Percentiles rank a stretch among this genome's conserved stretches.
Evolutionary conservation across 2,113 vertebrate species (phyloP).

Genomic region (Riparia riparia): DNA sequence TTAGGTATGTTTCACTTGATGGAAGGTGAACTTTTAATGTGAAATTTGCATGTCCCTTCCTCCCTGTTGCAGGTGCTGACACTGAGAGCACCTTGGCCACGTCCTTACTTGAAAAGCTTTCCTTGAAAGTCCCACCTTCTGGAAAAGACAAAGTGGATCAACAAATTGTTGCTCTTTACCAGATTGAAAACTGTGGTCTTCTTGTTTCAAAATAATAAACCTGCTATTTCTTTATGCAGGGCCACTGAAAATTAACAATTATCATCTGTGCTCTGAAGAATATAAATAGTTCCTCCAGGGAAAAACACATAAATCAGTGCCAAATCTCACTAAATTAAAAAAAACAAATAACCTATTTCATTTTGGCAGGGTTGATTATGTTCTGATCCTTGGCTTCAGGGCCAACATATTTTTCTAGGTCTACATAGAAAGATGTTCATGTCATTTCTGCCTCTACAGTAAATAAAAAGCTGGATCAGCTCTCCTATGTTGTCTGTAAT

Average conservation of each 20-base stretch:
- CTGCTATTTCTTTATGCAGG: background rate
- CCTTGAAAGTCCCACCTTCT: background rate
- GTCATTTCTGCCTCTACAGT: conserved; percentile 48
- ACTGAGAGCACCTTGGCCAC: background rate
- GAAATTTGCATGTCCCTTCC: background rate
- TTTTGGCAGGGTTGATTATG: conserved; percentile 49
- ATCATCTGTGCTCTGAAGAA: conserved; percentile 4
- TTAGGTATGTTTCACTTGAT: background rate
- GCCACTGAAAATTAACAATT: conserved; percentile 27
- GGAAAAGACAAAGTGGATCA: background rate
- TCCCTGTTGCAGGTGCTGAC: background rate
- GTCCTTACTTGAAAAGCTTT: background rate
- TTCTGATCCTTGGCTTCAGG: conserved; percentile 57
- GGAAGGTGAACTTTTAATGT: background rate
- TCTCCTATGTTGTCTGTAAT: conserved; percentile 43
- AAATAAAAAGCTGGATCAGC: conserved; percentile 65
- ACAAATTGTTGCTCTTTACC: background rate
- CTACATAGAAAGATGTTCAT: conserved; percentile 54
- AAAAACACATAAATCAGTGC: conserved; percentile 23
- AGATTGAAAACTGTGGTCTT: background rate
- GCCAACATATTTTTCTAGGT: conserved; percentile 51
- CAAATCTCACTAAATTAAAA: conserved; percentile 54
- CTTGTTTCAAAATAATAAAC: background rate
- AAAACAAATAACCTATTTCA: conserved; percentile 51
- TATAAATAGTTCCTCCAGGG: conserved; percentile 29